phyloP scores from a whole-genome alignment of 1,140 invertebrate genomes.

The Pentalonia nigronervosa region DNA sequence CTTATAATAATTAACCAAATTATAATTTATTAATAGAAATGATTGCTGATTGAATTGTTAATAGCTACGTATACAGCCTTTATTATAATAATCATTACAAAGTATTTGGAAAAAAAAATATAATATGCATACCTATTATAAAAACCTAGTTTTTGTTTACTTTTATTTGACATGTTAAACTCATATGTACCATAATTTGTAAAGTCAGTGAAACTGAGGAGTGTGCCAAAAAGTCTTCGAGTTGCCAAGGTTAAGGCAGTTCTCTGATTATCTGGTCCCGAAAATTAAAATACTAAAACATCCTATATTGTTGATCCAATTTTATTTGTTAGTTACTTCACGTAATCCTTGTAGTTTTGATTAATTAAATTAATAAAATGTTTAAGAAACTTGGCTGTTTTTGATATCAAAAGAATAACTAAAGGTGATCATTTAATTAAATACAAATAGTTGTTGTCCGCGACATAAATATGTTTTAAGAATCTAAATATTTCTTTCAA shows the following conservation, averaged over 20 bases:
- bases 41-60: neutral
- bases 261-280: neutral
- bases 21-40: neutral
- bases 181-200: neutral
- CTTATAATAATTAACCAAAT: neutral
- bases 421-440: neutral
- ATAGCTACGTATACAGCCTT: neutral
- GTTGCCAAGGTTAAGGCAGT: neutral
- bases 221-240: neutral
- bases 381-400: neutral
- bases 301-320: neutral
- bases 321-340: neutral
- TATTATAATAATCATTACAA: neutral
- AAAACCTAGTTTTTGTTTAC: neutral
- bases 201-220: neutral
- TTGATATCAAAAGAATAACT: neutral
- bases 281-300: neutral
- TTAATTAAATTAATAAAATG: neutral
- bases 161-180: conserved; percentile 10
- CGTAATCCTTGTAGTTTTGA: neutral
- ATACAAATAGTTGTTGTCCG: neutral
- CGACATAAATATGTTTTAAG: neutral
- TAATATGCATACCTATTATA: neutral
- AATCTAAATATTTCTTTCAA: neutral
- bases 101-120: neutral